Percentiles rank a stretch among this genome's conserved stretches.
These are phyloP conservation scores for Drosophila pachea DNA, from an alignment of 1,140 invertebrate species.

Conservation along the genomic window DNA sequence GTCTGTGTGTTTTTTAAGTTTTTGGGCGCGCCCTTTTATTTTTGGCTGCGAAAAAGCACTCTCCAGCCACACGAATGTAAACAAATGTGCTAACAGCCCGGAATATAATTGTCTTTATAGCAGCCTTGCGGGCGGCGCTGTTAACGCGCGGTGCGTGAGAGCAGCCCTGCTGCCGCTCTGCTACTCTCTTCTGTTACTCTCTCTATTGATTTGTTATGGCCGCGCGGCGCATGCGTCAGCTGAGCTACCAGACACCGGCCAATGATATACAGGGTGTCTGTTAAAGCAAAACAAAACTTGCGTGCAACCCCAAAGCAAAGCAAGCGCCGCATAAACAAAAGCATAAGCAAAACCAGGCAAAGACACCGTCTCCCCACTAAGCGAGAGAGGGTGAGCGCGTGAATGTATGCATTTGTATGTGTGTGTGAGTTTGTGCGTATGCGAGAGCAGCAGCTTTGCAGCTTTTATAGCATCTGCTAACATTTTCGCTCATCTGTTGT, in stretches of 20 bases:
- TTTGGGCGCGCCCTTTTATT: slow-evolving; percentile 67
- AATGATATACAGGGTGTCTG: slow-evolving; percentile 47
- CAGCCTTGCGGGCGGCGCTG: slow-evolving; percentile 58
- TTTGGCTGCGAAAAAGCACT: slow-evolving; percentile 28
- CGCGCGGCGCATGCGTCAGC: slow-evolving; percentile 49
- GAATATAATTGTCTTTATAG: slow-evolving; percentile 50
- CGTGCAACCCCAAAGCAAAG: slow-evolving; percentile 11
- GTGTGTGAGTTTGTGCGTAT: neutral
- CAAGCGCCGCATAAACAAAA: neutral
- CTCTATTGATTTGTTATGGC: slow-evolving; percentile 66
- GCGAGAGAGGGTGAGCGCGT: neutral
- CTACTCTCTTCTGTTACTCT: slow-evolving; percentile 5
- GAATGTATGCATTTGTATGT: neutral
- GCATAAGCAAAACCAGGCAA: neutral
- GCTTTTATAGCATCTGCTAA: slow-evolving; percentile 48
- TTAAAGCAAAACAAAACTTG: slow-evolving; percentile 14
- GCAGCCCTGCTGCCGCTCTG: neutral
- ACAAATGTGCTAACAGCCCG: slow-evolving; percentile 49
- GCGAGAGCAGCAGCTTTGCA: slow-evolving; percentile 24
- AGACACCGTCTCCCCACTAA: neutral
- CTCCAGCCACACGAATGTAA: slow-evolving; percentile 40
- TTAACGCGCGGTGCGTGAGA: slow-evolving; percentile 21
- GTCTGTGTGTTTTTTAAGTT: slow-evolving; percentile 44
- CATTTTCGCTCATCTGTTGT: slow-evolving; percentile 27
- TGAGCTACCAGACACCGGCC: slow-evolving; percentile 38